Percentiles rank a stretch among this genome's conserved stretches.
phyloP scores from a whole-genome alignment of 2,113 vertebrate species.

The Triplophysa siluroides region DNA sequence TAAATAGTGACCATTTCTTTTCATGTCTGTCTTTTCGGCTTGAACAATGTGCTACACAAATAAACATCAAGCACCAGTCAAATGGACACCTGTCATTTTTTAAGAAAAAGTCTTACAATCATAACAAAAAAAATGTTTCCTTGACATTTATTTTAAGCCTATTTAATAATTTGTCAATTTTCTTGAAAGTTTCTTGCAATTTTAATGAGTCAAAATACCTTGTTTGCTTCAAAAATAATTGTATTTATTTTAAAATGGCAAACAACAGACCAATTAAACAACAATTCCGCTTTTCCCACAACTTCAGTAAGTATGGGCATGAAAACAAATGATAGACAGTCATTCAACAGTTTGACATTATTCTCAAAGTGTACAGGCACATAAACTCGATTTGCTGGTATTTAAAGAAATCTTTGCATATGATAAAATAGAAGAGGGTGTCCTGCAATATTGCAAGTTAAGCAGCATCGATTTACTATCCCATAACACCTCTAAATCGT shows the following conservation, averaged over 20 bases:
- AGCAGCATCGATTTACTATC: conserved; percentile 20
- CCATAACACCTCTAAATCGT: neutral
- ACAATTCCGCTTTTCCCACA: conserved; percentile 28
- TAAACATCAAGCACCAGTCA: no score
- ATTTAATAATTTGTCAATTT: no score
- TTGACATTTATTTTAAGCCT: no score
- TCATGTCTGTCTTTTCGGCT: no score
- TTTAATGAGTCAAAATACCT: neutral
- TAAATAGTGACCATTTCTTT: no score
- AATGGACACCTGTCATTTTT: no score
- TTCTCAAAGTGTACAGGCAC: conserved; percentile 59
- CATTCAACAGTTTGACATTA: neutral
- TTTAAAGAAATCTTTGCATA: neutral
- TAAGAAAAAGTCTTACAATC: no score
- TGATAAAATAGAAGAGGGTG: neutral
- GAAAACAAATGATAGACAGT: conserved; percentile 13
- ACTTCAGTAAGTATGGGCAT: conserved; percentile 27
- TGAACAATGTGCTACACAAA: no score
- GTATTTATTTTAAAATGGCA: conserved; percentile 67
- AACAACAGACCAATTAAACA: conserved; percentile 66
- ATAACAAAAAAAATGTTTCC: no score
- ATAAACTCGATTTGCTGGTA: conserved; percentile 1
- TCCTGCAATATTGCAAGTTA: neutral
- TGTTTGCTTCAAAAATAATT: conserved; percentile 63
- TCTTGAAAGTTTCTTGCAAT: no score